phyloP scores from a whole-genome alignment of 2,797 vertebrate species.

The Nothura maculosa region DNA sequence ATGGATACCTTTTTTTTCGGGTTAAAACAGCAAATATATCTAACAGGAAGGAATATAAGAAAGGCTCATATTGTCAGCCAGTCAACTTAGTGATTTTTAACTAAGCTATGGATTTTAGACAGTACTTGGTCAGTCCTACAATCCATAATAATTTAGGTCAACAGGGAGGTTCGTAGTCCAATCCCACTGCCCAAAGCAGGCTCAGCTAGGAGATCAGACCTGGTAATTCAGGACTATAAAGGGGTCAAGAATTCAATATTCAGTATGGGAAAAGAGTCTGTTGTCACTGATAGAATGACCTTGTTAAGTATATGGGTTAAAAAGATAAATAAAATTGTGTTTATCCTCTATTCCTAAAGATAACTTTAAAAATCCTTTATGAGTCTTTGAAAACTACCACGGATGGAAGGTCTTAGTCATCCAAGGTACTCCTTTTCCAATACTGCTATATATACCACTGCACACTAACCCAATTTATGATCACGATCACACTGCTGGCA shows the following conservation, averaged over 20 bases:
- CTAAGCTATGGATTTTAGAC: not conserved
- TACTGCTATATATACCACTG: not conserved
- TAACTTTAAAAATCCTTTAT: accelerated
- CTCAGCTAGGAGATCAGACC: not conserved
- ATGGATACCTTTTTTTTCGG: not conserved
- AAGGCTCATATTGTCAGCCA: not conserved
- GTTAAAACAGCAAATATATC: not conserved
- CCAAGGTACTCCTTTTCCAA: not conserved
- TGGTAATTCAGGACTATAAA: not conserved
- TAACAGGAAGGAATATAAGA: not conserved
- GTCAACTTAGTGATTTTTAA: not conserved
- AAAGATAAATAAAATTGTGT: not conserved
- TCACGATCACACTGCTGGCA: not conserved
- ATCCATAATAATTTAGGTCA: not conserved
- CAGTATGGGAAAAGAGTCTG: not conserved
- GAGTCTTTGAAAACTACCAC: not conserved
- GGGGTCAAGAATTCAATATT: not conserved
- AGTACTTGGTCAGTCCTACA: not conserved
- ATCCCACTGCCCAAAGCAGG: not conserved
- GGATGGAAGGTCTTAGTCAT: not conserved
- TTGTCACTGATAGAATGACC: not conserved
- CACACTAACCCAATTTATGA: not conserved
- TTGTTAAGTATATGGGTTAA: not conserved
- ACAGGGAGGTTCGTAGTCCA: not conserved
- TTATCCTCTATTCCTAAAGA: not conserved